Evolutionary conservation across 1,140 invertebrate genomes (phyloP), one percentile per base, ranked within the genome.

Genomic region (Potamilus streckersoni): DNA sequence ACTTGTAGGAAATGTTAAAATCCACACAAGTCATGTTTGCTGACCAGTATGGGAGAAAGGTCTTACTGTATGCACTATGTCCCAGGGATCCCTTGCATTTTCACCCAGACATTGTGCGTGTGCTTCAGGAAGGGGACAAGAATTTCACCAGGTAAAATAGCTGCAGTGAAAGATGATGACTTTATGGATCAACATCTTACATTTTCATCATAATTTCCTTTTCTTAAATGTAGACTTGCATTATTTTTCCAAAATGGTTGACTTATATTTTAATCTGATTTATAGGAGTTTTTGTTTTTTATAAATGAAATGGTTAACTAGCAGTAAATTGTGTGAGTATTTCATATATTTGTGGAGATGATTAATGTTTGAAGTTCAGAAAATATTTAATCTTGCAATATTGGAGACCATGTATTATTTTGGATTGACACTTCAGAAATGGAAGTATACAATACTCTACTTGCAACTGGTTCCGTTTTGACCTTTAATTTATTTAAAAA

Each of bases 51-150:
- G 92, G 91, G 8, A 82, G 90, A 15, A 91, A 92, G 80, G 91
- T 93, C 14, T 78, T 98, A 57, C 91, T 95, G 31, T 98, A 97
- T 92, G 89, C 98, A 17, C 92, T 98, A 12, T 93, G 94, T 63
- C 94, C 95, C 15, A 93, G 94, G 62, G 93, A 97, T 82, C 90
- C 92, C 15, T 74, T 81, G 61, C 83, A 87, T 73, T 89, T 89
- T 79, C 84, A 87, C 55, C 88, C 88, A 17, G 87, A 90, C 69
- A 79, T 90, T 69, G 82, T 87, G 19, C 79, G 83, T 56, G 74
- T 93, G 79, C 91, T 98, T 2, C 92, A 94, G 76, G 88, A 93
- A 78, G 96, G 96, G 1, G 92, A 96, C 79, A 89, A 90, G 12
- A 94, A 90, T 82, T 59, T 83, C 20, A 82, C 85, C 73, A 91